Base-by-base conservation (phyloP, 2,113 vertebrate species). In the Ancistrus triradiatus region DNA sequence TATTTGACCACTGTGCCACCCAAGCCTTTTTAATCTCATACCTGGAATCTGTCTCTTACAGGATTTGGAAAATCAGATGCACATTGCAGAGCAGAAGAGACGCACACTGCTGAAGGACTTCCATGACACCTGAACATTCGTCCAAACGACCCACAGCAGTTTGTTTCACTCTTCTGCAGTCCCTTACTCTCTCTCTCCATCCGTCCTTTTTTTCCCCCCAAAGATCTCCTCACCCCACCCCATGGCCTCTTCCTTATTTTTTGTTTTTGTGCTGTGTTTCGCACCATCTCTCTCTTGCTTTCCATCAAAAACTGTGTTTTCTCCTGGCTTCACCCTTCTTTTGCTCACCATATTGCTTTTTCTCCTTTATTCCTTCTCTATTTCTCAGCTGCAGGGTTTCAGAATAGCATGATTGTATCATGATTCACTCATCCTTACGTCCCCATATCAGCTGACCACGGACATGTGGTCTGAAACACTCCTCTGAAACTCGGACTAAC, bases 51-150 rank as follows among this genome's bases (percentile, higher is more conserved):
- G 19, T 24, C 35, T 14, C 37, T 19, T 17, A 5, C 80, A 99
- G 96, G 95, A 98, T 80, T 87, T 99, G 84, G 95, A 98, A 83
- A 99, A 99, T 79, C 96, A 99, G 89, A 99, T 99, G 96, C 95
- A 98, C 86, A 97, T 98, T 82, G 95, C 96, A 50, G 96, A 99
- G 85, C 95, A 98, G 88, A 92, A 91, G 82, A 90, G 95, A 77
- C 92, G 93, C 73, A 98, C 96, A 66, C 90, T 99, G 91, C 92
- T 99, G 80, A 99, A 99, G 84, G 96, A 98, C 79, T 99, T 99
- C 85, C 95, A 98, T 1, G 95, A 98, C 78, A 98, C 96, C 89
- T 98, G 92, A 92, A 77, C 64, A 72, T 67, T 68, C 63, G 59
- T 70, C 70, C 28, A 17, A 28, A 13, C 68, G 1, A 19, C 11